These are phyloP conservation scores for Palythoa caribaeorum DNA, from an alignment of 92 coral and sea anemone species.

Conservation along the genomic window DNA sequence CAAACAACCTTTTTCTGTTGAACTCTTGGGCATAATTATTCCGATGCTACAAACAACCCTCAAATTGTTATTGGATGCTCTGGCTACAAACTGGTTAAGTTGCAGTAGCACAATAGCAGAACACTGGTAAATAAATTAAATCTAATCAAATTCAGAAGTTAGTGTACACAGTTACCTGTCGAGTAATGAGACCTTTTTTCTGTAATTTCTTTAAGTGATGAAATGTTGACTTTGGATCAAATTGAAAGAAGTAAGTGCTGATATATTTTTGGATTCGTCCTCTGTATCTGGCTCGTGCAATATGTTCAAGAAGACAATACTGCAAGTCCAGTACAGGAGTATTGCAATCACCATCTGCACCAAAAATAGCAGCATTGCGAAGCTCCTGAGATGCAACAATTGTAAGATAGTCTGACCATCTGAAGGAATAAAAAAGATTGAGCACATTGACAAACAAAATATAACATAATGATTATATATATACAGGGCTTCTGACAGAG, in stretches of 20 bases:
- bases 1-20: too few relatives aligned
- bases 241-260: slow-evolving; percentile 43
- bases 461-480: neutral
- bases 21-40: too few relatives aligned
- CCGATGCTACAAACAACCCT: too few relatives aligned
- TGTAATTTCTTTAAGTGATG: slow-evolving; percentile 69
- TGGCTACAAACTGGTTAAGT: too few relatives aligned
- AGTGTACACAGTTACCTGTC: slow-evolving; percentile 56
- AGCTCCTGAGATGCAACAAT: slow-evolving; percentile 93
- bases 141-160: too few relatives aligned
- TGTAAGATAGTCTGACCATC: slow-evolving; percentile 85
- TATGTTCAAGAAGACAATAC: slow-evolving; percentile 85
- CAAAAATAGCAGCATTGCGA: slow-evolving; percentile 74
- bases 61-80: too few relatives aligned
- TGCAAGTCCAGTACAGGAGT: slow-evolving; percentile 61
- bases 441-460: neutral
- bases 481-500: neutral
- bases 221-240: slow-evolving; percentile 70
- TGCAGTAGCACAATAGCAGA: too few relatives aligned
- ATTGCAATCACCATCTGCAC: slow-evolving; percentile 69
- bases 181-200: slow-evolving; percentile 62
- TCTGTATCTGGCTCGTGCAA: slow-evolving; percentile 78
- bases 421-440: slow-evolving; percentile 14
- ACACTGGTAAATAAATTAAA: too few relatives aligned
- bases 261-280: slow-evolving; percentile 77